These are phyloP conservation scores for Trachymyrmex cornetzi DNA, from an alignment of 1,140 invertebrate genomes.

Conservation along the genomic window DNA sequence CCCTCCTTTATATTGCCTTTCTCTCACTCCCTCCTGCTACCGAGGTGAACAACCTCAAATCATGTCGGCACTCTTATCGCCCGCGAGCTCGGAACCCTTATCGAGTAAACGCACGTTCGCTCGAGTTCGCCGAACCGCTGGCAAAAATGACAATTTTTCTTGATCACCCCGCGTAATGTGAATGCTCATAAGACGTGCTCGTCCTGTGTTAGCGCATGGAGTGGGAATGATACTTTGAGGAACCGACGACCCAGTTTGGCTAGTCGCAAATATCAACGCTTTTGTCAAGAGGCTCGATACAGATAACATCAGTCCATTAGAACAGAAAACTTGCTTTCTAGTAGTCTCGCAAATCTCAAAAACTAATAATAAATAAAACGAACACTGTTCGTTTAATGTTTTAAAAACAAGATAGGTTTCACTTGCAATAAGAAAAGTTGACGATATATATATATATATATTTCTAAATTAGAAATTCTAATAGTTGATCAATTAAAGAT, in stretches of 20 bases:
- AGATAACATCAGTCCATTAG: conserved; percentile 29
- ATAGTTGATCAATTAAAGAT: neutral
- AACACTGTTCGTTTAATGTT: neutral
- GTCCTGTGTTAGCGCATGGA: conserved; percentile 18
- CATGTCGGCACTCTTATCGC: conserved; percentile 84
- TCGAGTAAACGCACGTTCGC: conserved; percentile 76
- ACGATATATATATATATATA: too few species aligned
- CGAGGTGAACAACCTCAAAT: conserved; percentile 86
- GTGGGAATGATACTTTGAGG: conserved; percentile 29
- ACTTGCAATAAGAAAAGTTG: neutral
- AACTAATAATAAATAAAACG: conserved; percentile 24
- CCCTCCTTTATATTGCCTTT: conserved; percentile 57
- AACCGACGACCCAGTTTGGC: conserved; percentile 41
- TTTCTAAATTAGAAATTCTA: neutral
- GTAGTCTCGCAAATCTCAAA: neutral
- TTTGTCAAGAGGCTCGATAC: conserved; percentile 37
- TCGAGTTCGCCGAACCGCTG: conserved; percentile 71
- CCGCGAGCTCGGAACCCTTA: conserved; percentile 80
- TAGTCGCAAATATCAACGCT: conserved; percentile 48
- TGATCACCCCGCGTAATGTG: conserved; percentile 30
- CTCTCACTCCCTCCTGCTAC: conserved; percentile 62
- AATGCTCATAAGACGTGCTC: neutral
- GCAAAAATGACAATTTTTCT: conserved; percentile 64
- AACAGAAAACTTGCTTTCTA: conserved; percentile 10
- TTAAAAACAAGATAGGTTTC: neutral